Percentiles rank a stretch among this genome's conserved stretches.
Evolutionary conservation across 2,797 vertebrate genomes (phyloP).

Genomic region (Tympanoctomys barrerae): DNA sequence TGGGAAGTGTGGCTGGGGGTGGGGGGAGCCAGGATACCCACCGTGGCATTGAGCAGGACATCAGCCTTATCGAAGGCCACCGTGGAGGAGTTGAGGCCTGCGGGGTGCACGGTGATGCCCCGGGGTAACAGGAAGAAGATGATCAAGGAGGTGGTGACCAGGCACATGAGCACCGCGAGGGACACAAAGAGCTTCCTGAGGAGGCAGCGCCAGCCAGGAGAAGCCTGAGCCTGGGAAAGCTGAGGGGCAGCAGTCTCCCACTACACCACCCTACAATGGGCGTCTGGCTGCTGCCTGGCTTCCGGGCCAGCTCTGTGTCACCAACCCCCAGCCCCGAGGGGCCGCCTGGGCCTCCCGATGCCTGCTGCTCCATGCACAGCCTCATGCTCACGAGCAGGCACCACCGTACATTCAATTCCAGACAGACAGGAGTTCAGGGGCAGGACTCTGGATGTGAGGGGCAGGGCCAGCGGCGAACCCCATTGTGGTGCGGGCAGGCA

Average conservation of each 20-base stretch:
- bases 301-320: neutral
- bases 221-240: neutral
- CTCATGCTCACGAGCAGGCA: neutral
- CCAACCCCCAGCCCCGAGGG: neutral
- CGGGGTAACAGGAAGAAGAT: conserved; percentile 95
- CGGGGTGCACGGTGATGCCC: conserved; percentile 88
- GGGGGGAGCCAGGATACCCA: conserved; percentile 84
- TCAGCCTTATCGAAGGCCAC: conserved; percentile 83
- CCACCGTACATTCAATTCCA: neutral
- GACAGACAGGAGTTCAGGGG: neutral
- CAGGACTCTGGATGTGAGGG: neutral
- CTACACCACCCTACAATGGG: neutral
- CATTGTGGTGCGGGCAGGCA: neutral
- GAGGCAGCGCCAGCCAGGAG: conserved; percentile 24
- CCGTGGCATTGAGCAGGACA: conserved; percentile 90
- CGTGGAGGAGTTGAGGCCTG: conserved; percentile 90
- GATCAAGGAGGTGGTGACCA: conserved; percentile 89
- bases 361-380: neutral
- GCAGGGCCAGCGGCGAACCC: neutral
- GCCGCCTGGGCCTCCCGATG: too few species aligned
- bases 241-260: neutral
- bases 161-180: conserved; percentile 89
- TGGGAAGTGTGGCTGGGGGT: neutral
- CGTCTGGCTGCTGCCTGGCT: neutral
- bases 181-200: conserved; percentile 93